Evolutionary conservation across 30 jellyfish, hydroid and myxozoan species (phyloP), one percentile per base, ranked within the genome.

Genomic region (Pelagia noctiluca): DNA sequence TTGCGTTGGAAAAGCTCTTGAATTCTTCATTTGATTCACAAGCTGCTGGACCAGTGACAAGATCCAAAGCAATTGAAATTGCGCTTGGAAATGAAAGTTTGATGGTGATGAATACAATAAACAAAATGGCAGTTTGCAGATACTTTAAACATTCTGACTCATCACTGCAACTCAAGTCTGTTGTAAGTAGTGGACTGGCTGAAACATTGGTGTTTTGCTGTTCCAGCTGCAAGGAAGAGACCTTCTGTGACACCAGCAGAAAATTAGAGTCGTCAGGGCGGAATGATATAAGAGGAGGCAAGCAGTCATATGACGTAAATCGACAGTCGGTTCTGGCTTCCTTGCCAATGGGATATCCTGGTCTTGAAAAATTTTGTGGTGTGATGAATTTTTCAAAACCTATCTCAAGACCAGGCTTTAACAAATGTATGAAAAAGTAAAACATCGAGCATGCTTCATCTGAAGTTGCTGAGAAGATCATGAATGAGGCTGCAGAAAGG

Each of bases 251-350:
- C 28, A 63, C 75, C 35, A 63, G 75, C 32, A 49, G 32, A 63
- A 63, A 63, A 49, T 49, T 63, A 16, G 1, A 42, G 32, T 63
- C 75, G 16, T 25, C 10, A 25, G 10, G 49, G 32, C 28, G 75
- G 38, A 25, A 42, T 63, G 75, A 63, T 31, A 63, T 25, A 23
- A 63, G 75, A 63, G 75, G 75, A 25, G 75, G 75, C 28, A 63
- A 49, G 32, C 16, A 63, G 28, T 42, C 49, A 4, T 63, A 63
- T 63, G 75, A 63, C 18, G 38, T 63, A 26, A 63, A 63, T 63
- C 50, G 46, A 63, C 75, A 49, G 32, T 63, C 75, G 32, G 75
- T 49, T 21, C 28, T 63, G 28, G 75, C 75, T 25, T 16, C 75
- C 1, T 22, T 63, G 35, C 32, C 75, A 63, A 63, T 63, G 10